Percentiles rank a stretch among this genome's conserved stretches.
These are phyloP conservation scores for Delphinapterus leucas DNA, from an alignment of 2,113 vertebrate genomes.

Conservation along the genomic window DNA sequence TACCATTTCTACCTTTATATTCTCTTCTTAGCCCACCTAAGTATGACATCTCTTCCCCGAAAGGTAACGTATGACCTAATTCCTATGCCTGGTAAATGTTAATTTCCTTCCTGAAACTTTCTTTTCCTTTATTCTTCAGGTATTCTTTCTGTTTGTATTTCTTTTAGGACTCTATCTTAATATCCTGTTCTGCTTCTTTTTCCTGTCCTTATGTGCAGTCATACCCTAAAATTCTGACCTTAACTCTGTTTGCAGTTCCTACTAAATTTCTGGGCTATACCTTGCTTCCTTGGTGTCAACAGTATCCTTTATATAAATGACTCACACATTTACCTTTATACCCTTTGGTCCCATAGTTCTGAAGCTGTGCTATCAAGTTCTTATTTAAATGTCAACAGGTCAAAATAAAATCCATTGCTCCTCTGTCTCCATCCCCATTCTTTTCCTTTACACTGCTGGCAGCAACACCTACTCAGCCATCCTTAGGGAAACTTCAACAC, in stretches of 20 bases:
- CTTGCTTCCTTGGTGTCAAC: not conserved
- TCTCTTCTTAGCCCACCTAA: not conserved
- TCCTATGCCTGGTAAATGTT: not conserved
- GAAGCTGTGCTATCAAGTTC: not conserved
- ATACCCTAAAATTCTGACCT: not conserved
- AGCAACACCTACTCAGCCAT: not conserved
- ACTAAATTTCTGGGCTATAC: not conserved
- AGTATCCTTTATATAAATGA: not conserved
- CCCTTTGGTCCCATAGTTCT: not conserved
- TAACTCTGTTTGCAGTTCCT: not conserved
- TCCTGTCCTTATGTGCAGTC: not conserved
- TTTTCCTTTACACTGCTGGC: not conserved
- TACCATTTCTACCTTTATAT: not conserved
- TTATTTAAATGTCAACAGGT: not conserved
- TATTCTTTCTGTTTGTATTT: not conserved
- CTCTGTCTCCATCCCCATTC: not conserved
- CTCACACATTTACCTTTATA: not conserved
- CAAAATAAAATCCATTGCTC: not conserved
- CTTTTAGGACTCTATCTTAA: not conserved
- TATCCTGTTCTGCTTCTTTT: not conserved
- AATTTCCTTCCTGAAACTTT: not conserved
- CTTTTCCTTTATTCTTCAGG: not conserved
- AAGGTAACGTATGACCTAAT: not conserved
- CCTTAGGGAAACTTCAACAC: not conserved
- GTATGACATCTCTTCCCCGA: not conserved